A percentile compares a stretch with the other conserved stretches of the same genome.
These are phyloP conservation scores for Galagoides demidoff DNA, from an alignment of 2,797 vertebrate genomes.

Conservation along the genomic window DNA sequence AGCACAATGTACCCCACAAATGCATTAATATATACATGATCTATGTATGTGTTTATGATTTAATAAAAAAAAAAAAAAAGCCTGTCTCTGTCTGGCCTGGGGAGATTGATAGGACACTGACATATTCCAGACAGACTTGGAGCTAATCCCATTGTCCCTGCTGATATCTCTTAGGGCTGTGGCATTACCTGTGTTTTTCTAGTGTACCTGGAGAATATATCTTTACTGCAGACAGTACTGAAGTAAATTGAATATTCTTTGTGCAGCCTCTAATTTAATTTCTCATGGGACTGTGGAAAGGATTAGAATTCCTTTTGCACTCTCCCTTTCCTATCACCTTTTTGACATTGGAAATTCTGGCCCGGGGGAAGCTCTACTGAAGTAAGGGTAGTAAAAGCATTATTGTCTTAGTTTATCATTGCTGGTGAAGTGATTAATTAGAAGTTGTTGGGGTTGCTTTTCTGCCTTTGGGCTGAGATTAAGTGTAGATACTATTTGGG, in stretches of 20 bases:
- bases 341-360: conserved; percentile 20
- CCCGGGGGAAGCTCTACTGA: not conserved
- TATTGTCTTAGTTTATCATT: conserved; percentile 55
- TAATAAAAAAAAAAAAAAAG: not conserved
- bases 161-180: not conserved
- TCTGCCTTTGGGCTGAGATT: not conserved
- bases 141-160: conserved; percentile 5
- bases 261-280: not conserved
- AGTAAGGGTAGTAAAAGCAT: conserved; percentile 30
- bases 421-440: conserved; percentile 26
- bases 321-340: not conserved
- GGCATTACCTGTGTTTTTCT: not conserved
- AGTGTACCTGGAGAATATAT: fast-evolving
- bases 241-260: not conserved
- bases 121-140: conserved; percentile 29
- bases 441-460: not conserved
- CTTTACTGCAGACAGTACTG: not conserved
- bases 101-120: conserved; percentile 60
- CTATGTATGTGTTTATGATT: too few relatives aligned
- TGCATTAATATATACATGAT: too few relatives aligned
- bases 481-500: not conserved
- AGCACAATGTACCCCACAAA: too few relatives aligned
- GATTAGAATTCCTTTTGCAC: not conserved
- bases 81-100: conserved; percentile 32
- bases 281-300: not conserved